Percentiles rank a stretch among this genome's conserved stretches.
These are phyloP conservation scores for Semaprochilodus insignis DNA, from an alignment of 2,797 vertebrate species.

Conservation along the genomic window DNA sequence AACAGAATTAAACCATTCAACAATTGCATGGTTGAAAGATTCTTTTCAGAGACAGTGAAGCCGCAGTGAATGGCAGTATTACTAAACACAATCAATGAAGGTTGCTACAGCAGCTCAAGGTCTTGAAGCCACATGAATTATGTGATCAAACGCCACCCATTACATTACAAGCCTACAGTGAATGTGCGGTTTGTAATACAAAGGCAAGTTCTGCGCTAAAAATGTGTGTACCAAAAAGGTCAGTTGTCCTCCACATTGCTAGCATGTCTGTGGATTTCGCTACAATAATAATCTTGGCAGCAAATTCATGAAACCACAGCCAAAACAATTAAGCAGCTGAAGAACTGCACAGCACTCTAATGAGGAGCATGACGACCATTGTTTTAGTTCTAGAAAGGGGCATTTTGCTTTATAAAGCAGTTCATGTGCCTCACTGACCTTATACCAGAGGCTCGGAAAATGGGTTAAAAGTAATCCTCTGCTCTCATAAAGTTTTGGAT, in stretches of 20 bases:
- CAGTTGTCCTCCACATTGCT: not conserved
- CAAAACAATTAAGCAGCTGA: conserved; percentile 26
- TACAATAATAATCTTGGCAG: conserved; percentile 17
- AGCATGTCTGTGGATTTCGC: not conserved
- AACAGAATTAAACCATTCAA: not conserved
- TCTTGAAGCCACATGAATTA: not conserved
- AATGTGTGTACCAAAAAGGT: not conserved
- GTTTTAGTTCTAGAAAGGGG: not conserved
- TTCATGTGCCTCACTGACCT: not conserved
- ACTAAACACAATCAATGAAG: not conserved
- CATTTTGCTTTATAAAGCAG: conserved; percentile 5
- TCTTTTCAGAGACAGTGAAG: not conserved
- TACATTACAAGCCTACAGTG: no score
- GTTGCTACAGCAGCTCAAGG: not conserved
- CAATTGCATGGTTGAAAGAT: not conserved
- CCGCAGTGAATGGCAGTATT: not conserved
- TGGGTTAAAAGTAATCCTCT: not conserved
- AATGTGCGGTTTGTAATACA: no score
- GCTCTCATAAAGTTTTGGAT: not conserved
- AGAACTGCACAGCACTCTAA: conserved; percentile 27
- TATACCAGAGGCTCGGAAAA: not conserved
- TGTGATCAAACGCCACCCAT: not conserved
- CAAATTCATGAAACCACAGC: conserved; percentile 3
- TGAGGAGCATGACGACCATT: conserved; percentile 8
- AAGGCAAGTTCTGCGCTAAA: no score